These are phyloP conservation scores for Lichenostomus cassidix DNA, from an alignment of 2,113 vertebrate genomes.

Conservation along the genomic window DNA sequence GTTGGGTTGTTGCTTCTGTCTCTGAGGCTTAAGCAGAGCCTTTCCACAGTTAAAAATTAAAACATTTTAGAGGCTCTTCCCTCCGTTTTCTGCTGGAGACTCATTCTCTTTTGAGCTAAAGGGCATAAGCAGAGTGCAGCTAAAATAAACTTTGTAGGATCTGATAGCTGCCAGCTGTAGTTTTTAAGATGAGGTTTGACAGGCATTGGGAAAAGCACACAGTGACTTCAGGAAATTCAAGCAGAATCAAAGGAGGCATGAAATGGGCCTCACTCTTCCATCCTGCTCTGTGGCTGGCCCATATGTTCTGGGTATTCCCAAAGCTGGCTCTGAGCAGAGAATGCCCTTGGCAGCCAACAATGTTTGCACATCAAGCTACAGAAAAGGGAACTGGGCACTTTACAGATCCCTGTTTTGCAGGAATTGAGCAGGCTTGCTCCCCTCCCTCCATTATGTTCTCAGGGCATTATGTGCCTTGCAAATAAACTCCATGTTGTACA, in stretches of 20 bases:
- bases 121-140: neutral
- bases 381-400: neutral
- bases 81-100: neutral
- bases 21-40: neutral
- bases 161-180: neutral
- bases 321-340: neutral
- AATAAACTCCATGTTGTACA: neutral
- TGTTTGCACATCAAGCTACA: neutral
- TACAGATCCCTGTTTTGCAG: neutral
- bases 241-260: neutral
- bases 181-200: neutral
- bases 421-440: neutral
- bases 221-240: neutral
- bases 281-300: neutral
- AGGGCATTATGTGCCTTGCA: neutral
- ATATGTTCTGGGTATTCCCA: neutral
- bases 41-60: neutral
- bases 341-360: neutral
- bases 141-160: neutral
- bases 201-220: neutral
- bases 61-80: neutral
- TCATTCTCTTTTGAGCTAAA: neutral
- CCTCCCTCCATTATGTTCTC: neutral
- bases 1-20: neutral
- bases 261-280: neutral